Evolutionary conservation across 2,797 vertebrate genomes (phyloP).

Genomic region (Distichodus sexfasciatus): DNA sequence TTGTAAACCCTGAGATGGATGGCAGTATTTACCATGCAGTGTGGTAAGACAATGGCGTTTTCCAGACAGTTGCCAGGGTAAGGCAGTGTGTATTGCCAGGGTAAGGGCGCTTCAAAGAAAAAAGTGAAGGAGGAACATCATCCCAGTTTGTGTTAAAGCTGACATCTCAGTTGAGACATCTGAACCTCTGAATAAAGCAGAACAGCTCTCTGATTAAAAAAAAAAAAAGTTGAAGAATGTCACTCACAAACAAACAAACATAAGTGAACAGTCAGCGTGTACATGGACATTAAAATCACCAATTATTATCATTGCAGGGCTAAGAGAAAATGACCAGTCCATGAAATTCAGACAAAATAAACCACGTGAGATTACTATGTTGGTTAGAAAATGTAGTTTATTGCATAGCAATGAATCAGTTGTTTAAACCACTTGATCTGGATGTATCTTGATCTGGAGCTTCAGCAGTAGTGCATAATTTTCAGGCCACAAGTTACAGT

Average conservation of each 20-base stretch:
- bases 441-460: not conserved
- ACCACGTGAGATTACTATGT: not conserved
- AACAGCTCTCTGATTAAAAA: too few species aligned
- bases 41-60: not conserved
- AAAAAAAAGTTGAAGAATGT: too few species aligned
- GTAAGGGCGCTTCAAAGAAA: slow-evolving; percentile 44
- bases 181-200: too few species aligned
- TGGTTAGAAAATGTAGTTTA: not conserved
- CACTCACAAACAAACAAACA: too few species aligned
- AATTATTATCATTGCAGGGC: too few species aligned
- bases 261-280: too few species aligned
- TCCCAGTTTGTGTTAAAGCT: slow-evolving; percentile 51
- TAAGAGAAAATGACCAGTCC: too few species aligned
- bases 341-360: not conserved
- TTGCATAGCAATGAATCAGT: not conserved
- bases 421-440: not conserved
- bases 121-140: slow-evolving; percentile 58
- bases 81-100: slow-evolving; percentile 41
- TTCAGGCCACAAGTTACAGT: not conserved
- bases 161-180: not conserved
- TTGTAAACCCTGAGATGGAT: not conserved
- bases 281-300: too few species aligned
- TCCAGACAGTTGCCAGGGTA: slow-evolving; percentile 11
- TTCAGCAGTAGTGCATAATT: not conserved
- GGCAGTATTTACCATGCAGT: not conserved